Evolutionary conservation across 2,797 vertebrate species (phyloP), one percentile per base, ranked within the genome.

Genomic region (Catamblyrhynchus diadema): DNA sequence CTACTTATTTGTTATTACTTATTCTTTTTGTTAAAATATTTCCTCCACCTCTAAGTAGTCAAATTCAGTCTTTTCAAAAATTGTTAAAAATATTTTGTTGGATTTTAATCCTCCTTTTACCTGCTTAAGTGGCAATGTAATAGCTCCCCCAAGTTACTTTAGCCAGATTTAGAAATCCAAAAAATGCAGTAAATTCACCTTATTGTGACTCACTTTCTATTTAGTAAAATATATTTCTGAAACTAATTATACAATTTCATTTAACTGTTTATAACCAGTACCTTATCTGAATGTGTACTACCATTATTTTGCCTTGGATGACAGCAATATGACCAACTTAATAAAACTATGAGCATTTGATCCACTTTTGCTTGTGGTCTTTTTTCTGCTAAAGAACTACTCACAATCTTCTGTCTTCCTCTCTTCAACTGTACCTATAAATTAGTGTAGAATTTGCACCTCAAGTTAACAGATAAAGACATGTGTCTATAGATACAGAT

Each of bases 401-500:
- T 74, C 21, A 74, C 3, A 15, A 14, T 83, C 57, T 70, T 73
- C 19, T 57, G 9, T 13, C 47, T 41, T 79, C 23, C 45, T 51
- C 33, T 25, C 14, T 70, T 70, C 56, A 57, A 2, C 14, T 35
- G 6, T 44, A 15, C 14, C 37, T 54, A 18, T 48, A 51, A 74
- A 41, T 62, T 86, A 1, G 2, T 21, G 23, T 8, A 64, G 28
- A 54, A 82, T 62, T 59, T 47, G 1, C 19, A 47, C 17, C 28
- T n/a, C 16, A 56, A 67, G 1, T 67, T 54, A 59, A 37, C 16
- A 71, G 35, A 45, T 16, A 69, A 56, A 61, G 42, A 11, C 0
- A 0, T 12, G 4, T 73, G 6, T 19, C 7, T 22, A 15, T 6
- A 15, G 4, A 25, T 35, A 32, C 7, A 35, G 4, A 6, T 27